These are phyloP conservation scores for Diadophis punctatus DNA, from an alignment of 2,113 vertebrate species.

Conservation along the genomic window DNA sequence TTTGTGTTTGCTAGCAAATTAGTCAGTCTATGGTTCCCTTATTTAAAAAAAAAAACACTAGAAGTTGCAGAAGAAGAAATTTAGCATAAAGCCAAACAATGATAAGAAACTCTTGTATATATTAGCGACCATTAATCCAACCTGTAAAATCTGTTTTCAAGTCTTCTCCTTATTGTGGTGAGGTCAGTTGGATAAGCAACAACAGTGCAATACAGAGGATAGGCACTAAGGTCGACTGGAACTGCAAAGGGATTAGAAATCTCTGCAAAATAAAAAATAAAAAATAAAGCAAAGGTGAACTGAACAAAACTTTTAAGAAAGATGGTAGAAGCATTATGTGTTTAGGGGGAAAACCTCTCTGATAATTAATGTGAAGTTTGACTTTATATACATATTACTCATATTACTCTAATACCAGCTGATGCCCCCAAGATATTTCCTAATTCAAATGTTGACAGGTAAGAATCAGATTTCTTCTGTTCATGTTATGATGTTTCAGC, in stretches of 20 bases:
- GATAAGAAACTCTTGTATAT: rapidly evolving
- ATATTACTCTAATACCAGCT: not conserved
- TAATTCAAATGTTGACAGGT: not conserved
- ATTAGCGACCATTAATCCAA: slow-evolving; percentile 43
- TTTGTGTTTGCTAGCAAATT: not conserved
- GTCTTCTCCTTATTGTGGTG: slow-evolving; percentile 85
- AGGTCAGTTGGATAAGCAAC: slow-evolving; percentile 96
- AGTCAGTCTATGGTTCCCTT: not conserved
- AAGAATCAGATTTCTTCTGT: not conserved
- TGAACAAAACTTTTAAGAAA: not conserved
- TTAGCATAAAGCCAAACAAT: not conserved
- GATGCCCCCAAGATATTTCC: not conserved
- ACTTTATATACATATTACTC: not conserved
- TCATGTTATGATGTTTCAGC: not conserved
- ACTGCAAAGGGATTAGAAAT: slow-evolving; percentile 89
- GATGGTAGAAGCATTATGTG: not conserved
- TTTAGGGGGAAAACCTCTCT: not conserved
- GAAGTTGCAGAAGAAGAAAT: not conserved
- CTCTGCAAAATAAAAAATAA: slow-evolving; percentile 69
- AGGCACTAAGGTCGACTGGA: slow-evolving; percentile 91
- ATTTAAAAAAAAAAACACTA: not conserved
- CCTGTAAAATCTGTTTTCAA: slow-evolving; percentile 96
- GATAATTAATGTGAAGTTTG: not conserved
- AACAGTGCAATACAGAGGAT: slow-evolving; percentile 95
- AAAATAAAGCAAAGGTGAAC: not conserved